These are phyloP conservation scores for Platygyra sinensis DNA, from an alignment of 64 coral and sea anemone species.

Conservation along the genomic window DNA sequence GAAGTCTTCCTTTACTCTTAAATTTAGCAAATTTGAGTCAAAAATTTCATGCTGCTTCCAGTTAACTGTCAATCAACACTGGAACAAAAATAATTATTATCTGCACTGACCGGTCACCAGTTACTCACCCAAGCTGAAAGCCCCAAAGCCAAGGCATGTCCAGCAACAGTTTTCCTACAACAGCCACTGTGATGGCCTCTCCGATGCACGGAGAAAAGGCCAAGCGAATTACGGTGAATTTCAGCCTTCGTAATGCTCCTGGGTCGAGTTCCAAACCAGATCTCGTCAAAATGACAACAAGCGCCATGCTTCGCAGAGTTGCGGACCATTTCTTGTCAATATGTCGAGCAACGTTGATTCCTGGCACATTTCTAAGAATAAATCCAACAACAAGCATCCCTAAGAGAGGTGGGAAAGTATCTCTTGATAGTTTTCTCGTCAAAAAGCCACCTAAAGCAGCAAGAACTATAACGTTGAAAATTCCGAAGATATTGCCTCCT, in stretches of 20 bases:
- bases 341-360: constrained; percentile 75
- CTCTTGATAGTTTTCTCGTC: constrained; percentile 61
- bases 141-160: constrained; percentile 96
- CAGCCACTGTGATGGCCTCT: constrained; percentile 86
- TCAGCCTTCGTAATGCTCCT: constrained; percentile 74
- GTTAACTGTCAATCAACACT: too few relatives aligned
- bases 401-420: constrained; percentile 74
- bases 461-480: constrained; percentile 74
- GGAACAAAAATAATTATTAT: too few relatives aligned
- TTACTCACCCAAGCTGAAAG: constrained; percentile 92
- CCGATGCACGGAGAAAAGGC: constrained; percentile 89
- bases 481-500: constrained; percentile 91
- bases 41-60: too few relatives aligned
- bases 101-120: too few relatives aligned
- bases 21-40: too few relatives aligned
- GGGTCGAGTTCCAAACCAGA: constrained; percentile 93
- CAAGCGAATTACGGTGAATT: constrained; percentile 85
- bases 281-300: constrained; percentile 89
- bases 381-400: constrained; percentile 92
- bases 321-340: constrained; percentile 89
- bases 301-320: constrained; percentile 80
- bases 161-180: constrained; percentile 78
- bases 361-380: constrained; percentile 73
- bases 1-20: too few relatives aligned
- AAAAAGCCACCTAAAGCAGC: constrained; percentile 86